Evolutionary conservation across 1,140 invertebrate species (phyloP), one percentile per base, ranked within the genome.

Genomic region (Stegodyphus dumicola): DNA sequence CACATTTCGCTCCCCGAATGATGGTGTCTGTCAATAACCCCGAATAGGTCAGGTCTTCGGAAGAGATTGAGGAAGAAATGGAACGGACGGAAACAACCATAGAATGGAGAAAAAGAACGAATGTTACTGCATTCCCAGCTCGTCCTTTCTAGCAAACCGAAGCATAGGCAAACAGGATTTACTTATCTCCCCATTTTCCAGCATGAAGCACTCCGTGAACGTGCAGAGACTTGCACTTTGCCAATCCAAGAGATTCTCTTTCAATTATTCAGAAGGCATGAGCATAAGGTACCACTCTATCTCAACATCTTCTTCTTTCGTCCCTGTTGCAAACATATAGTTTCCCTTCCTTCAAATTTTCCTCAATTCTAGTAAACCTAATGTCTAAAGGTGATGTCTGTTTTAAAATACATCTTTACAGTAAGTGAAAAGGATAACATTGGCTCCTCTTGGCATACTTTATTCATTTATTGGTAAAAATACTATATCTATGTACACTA

Each of bases 171-270:
- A 85, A 85, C 81, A 69, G 73, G 81, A 85, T 85, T 85, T 85
- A 85, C 81, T 85, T 85, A 85, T 85, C 81, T 85, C 81, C 81
- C 81, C 54, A 85, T 85, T 85, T 85, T 85, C 81, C 64, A 77
- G 73, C 60, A 76, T 76, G 65, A 69, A 70, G 73, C 64, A 66
- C 64, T 73, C 64, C 51, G 17, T 49, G 74, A 66, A 85, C 81
- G 81, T 85, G 81, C 81, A 53, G 81, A 17, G 81, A 85, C 81
- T 85, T 75, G 78, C 78, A 73, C 67, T 65, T 74, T 56, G 73
- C 64, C 81, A 85, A 85, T 85, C 81, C 81, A 69, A n/a, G 74
- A 74, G 81, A 85, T 85, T 85, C 81, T 67, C 64, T 85, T 85
- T 85, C 81, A 85, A 85, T 85, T 85, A 85, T 85, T 85, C 81